Conservation (phyloP, 2,797 vertebrate species). For the Siniperca obscura region DNA sequence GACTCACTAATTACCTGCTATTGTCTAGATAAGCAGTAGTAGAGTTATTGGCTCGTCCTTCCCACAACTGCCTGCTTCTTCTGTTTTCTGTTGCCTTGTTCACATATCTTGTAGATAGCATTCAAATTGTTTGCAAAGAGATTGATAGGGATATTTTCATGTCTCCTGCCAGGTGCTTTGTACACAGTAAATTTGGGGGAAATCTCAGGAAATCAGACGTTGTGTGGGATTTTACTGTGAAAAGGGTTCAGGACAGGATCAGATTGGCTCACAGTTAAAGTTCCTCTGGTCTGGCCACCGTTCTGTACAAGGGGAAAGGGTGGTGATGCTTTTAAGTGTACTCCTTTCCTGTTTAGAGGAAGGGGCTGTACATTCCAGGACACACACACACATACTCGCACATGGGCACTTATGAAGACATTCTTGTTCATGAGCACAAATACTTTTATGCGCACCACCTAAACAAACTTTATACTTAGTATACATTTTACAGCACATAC, state of each 20-base stretch:
- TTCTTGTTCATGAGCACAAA: slow-evolving; percentile 61
- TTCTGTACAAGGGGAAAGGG: slow-evolving; percentile 74
- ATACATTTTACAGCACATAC: slow-evolving; percentile 61
- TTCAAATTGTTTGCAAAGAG: slow-evolving; percentile 19
- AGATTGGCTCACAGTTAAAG: slow-evolving; percentile 45
- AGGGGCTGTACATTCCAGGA: slow-evolving; percentile 73
- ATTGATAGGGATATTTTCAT: slow-evolving; percentile 23
- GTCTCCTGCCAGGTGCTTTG: slow-evolving; percentile 28
- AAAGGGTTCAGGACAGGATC: slow-evolving; percentile 45
- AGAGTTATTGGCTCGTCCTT: slow-evolving; percentile 25
- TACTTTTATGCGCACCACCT: slow-evolving; percentile 59
- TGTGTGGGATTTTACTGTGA: slow-evolving; percentile 30
- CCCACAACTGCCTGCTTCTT: neutral
- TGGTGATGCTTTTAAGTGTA: slow-evolving; percentile 74
- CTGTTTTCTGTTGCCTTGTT: slow-evolving; percentile 28
- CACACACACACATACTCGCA: slow-evolving; percentile 31
- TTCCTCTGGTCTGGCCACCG: slow-evolving; percentile 45
- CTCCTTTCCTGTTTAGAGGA: slow-evolving; percentile 82
- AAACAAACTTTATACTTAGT: slow-evolving; percentile 81
- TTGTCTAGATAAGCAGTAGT: slow-evolving; percentile 48
- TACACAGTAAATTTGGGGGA: slow-evolving; percentile 4
- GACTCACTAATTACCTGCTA: slow-evolving; percentile 55
- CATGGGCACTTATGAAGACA: slow-evolving; percentile 59
- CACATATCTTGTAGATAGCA: slow-evolving; percentile 26
- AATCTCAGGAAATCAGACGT: slow-evolving; percentile 26